Evolutionary conservation across 2,113 vertebrate genomes (phyloP).

Genomic region (Eubucco bourcierii): DNA sequence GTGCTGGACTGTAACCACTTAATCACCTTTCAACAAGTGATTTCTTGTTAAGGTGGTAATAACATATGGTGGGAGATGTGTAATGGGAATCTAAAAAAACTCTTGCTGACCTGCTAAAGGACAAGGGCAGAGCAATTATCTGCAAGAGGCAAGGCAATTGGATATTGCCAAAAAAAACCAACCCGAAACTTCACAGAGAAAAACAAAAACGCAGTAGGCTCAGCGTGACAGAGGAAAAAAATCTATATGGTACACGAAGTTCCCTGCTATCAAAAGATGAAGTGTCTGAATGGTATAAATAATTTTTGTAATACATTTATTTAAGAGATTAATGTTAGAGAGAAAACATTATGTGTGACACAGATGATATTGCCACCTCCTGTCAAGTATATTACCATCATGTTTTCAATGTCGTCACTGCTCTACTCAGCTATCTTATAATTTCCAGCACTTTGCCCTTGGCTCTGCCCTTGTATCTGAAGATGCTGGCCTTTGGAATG

Average conservation of each 20-base stretch:
- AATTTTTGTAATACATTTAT: neutral
- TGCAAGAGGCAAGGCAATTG: neutral
- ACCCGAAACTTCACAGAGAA: neutral
- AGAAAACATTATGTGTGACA: neutral
- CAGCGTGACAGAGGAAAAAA: neutral
- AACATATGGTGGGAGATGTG: neutral
- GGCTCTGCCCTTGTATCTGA: neutral
- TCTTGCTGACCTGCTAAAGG: neutral
- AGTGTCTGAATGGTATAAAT: neutral
- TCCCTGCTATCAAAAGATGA: neutral
- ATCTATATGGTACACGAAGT: neutral
- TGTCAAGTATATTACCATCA: neutral
- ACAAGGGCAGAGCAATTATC: conserved; percentile 3
- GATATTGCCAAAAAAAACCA: conserved; percentile 3
- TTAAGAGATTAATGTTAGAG: neutral
- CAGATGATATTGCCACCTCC: neutral
- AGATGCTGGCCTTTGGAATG: neutral
- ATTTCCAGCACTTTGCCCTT: conserved; percentile 30
- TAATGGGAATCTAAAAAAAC: conserved; percentile 20
- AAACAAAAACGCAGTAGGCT: neutral
- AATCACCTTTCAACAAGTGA: conserved; percentile 44
- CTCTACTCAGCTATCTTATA: neutral
- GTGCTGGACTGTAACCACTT: neutral
- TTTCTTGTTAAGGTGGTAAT: conserved; percentile 1
- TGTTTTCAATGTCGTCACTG: neutral